These are phyloP conservation scores for Notodonta dromedarius DNA, from an alignment of 2,888 invertebrate genomes.

Conservation along the genomic window DNA sequence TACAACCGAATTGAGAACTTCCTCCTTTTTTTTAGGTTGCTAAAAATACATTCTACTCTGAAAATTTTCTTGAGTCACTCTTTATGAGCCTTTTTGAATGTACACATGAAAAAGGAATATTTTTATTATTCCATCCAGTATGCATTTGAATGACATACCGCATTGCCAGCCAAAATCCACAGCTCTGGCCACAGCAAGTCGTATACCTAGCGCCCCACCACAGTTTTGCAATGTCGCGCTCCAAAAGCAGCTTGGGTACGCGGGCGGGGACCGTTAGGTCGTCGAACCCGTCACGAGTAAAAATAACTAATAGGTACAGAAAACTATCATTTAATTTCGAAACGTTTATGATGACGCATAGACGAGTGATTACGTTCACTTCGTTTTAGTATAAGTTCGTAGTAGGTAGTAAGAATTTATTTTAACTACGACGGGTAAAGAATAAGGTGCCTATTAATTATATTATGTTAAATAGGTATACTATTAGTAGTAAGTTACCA, in stretches of 20 bases:
- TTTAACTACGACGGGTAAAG: not conserved
- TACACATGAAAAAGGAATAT: too few species aligned
- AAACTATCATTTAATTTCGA: conserved; percentile 39
- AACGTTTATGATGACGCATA: conserved; percentile 19
- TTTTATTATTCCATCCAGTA: too few species aligned
- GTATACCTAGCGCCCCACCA: conserved; percentile 34
- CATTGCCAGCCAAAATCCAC: not conserved
- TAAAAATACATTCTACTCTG: too few species aligned
- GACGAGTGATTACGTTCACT: not conserved
- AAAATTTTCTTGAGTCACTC: too few species aligned
- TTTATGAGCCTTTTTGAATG: too few species aligned
- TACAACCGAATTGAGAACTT: too few species aligned
- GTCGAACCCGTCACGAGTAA: conserved; percentile 62
- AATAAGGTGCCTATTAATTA: too few species aligned
- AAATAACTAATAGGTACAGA: conserved; percentile 53
- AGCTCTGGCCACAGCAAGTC: conserved; percentile 1
- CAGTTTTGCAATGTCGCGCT: conserved; percentile 70
- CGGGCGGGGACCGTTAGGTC: conserved; percentile 66
- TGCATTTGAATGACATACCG: too few species aligned
- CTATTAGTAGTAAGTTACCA: too few species aligned
- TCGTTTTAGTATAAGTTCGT: not conserved
- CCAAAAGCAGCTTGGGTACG: conserved; percentile 66
- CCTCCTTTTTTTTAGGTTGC: too few species aligned
- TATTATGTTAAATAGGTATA: too few species aligned
- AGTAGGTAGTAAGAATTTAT: conserved; percentile 1